Evolutionary conservation across 2,113 vertebrate genomes (phyloP).

Genomic region (Caranx ignobilis): DNA sequence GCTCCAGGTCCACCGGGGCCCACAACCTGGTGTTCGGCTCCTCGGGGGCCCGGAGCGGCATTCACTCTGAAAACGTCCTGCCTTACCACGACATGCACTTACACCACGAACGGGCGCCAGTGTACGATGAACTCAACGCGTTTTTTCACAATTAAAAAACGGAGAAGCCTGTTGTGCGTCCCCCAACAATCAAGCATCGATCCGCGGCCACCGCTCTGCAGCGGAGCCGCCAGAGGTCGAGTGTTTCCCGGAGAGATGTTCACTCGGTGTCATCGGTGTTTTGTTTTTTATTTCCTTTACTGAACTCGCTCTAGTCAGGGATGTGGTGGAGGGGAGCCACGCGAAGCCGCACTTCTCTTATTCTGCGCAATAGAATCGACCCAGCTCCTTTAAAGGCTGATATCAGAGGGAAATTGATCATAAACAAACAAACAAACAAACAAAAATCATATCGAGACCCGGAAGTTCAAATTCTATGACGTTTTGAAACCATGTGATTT

Average conservation of each 20-base stretch:
- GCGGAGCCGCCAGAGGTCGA: slow-evolving; percentile 41
- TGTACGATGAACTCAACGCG: slow-evolving; percentile 95
- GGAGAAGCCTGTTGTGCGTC: slow-evolving; percentile 31
- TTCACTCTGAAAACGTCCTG: slow-evolving; percentile 94
- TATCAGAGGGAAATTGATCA: slow-evolving; percentile 25
- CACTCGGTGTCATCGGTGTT: slow-evolving; percentile 55
- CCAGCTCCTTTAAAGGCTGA: slow-evolving; percentile 11
- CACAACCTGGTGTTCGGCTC: slow-evolving; percentile 92
- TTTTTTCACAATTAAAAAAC: slow-evolving; percentile 92
- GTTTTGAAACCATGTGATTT: slow-evolving; percentile 53
- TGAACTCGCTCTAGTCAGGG: slow-evolving; percentile 52
- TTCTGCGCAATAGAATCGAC: slow-evolving; percentile 40
- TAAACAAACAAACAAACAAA: neutral
- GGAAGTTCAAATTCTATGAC: slow-evolving; percentile 21
- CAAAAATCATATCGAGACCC: slow-evolving; percentile 21
- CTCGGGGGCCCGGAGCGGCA: slow-evolving; percentile 88
- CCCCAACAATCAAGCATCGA: slow-evolving; percentile 65
- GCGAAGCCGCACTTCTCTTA: neutral
- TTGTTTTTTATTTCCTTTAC: slow-evolving; percentile 35
- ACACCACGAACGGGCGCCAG: slow-evolving; percentile 91
- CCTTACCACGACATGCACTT: slow-evolving; percentile 95
- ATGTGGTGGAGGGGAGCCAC: slow-evolving; percentile 48
- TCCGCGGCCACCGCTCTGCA: slow-evolving; percentile 46
- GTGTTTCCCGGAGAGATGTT: slow-evolving; percentile 42
- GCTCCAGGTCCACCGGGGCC: slow-evolving; percentile 85